Percentiles rank a stretch among this genome's conserved stretches.
These are phyloP conservation scores for Zoanthus gigantus DNA, from an alignment of 92 coral and sea anemone genomes.

Conservation along the genomic window DNA sequence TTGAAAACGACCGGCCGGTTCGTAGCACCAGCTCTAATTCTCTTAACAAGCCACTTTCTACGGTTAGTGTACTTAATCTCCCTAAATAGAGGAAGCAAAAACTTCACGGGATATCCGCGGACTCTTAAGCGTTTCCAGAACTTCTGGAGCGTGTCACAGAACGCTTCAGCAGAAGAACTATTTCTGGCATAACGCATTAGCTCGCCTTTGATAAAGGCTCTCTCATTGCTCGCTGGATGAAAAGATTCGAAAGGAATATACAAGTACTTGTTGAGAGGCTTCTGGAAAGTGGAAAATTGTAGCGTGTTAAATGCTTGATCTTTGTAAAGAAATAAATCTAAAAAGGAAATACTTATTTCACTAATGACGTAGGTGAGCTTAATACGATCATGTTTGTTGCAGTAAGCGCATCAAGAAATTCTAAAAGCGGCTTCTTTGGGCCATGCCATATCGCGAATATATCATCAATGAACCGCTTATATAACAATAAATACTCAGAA, in stretches of 20 bases:
- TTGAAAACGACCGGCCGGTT: neutral
- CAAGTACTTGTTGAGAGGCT: neutral
- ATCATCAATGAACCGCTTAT: conserved; percentile 23
- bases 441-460: neutral
- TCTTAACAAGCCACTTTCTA: neutral
- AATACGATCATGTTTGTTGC: neutral
- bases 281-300: neutral
- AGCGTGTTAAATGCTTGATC: neutral
- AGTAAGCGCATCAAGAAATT: neutral
- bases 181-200: too few relatives aligned
- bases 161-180: neutral
- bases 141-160: neutral
- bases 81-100: neutral
- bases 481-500: conserved; percentile 33
- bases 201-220: too few relatives aligned
- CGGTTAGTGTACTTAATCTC: neutral
- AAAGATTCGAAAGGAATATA: too few relatives aligned
- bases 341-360: neutral
- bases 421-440: neutral
- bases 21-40: neutral
- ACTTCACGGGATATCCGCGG: neutral
- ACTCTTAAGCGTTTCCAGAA: neutral
- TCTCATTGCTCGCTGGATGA: too few relatives aligned
- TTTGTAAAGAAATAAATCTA: neutral
- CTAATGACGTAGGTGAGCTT: neutral